Evolutionary conservation across 2,113 vertebrate species (phyloP).

Genomic region (Carlito syrichta): DNA sequence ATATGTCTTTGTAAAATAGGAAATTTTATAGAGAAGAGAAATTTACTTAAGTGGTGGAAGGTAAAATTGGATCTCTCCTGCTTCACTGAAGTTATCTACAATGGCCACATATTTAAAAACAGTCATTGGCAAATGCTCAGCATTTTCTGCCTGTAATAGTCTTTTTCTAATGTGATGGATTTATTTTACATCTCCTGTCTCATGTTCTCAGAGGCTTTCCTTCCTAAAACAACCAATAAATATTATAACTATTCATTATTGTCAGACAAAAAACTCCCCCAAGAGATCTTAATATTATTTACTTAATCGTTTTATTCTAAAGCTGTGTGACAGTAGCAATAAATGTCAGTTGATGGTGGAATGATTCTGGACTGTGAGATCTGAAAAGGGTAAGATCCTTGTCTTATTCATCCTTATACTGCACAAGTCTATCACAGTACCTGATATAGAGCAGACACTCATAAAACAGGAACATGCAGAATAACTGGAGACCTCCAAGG

Average conservation of each 20-base stretch:
- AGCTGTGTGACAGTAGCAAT: neutral
- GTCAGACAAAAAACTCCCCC: slow-evolving; percentile 15
- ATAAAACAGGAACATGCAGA: neutral
- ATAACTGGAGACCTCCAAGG: neutral
- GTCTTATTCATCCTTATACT: neutral
- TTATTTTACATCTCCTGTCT: slow-evolving; percentile 36
- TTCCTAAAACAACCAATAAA: slow-evolving; percentile 37
- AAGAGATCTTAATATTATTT: slow-evolving; percentile 12
- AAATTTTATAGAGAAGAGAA: slow-evolving; percentile 55
- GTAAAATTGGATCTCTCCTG: slow-evolving; percentile 53
- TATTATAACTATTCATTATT: slow-evolving; percentile 40
- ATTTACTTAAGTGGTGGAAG: slow-evolving; percentile 69
- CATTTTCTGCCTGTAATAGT: neutral
- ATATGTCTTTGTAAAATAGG: slow-evolving; percentile 60
- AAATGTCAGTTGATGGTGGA: neutral
- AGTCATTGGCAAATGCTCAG: neutral
- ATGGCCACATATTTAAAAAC: slow-evolving; percentile 13
- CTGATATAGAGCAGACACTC: neutral
- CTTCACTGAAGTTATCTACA: neutral
- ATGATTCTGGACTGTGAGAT: neutral
- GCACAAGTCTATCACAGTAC: neutral
- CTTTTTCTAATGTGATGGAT: neutral
- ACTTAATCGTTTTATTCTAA: slow-evolving; percentile 25
- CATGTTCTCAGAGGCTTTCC: neutral
- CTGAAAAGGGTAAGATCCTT: neutral